A percentile compares a stretch with the other conserved stretches of the same genome.
Evolutionary conservation across 2,113 vertebrate species (phyloP).

Genomic region (Nettapus auritus): DNA sequence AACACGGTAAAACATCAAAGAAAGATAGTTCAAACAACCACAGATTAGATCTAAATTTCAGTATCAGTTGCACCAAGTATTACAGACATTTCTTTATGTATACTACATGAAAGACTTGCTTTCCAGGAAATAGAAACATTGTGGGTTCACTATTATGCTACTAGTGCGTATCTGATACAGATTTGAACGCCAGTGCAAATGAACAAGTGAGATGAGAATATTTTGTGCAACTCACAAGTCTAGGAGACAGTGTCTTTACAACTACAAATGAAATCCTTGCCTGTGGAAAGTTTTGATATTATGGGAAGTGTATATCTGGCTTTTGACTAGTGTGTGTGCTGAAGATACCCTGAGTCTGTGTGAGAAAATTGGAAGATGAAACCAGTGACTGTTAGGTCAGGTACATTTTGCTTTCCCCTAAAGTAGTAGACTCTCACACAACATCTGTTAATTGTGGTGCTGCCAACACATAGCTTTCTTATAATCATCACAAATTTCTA

Average conservation of each 20-base stretch:
- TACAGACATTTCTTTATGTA: neutral
- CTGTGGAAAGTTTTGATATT: neutral
- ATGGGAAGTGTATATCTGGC: neutral
- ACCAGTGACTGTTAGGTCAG: accelerated
- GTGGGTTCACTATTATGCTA: neutral
- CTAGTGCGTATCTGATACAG: no score
- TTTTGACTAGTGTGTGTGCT: neutral
- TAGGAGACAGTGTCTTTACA: neutral
- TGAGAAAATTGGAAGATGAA: neutral
- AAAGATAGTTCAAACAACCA: neutral
- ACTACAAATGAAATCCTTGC: neutral
- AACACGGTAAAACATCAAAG: neutral
- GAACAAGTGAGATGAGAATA: neutral
- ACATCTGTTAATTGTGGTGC: neutral
- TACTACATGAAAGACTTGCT: neutral
- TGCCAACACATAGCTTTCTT: neutral
- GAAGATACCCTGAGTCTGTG: neutral
- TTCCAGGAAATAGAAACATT: neutral
- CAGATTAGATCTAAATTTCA: neutral
- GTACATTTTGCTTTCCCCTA: neutral
- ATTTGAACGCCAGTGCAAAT: neutral
- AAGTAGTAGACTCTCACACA: neutral
- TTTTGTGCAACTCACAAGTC: neutral
- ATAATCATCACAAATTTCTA: neutral
- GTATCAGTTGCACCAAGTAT: neutral